Base-by-base conservation (phyloP, 2,113 vertebrate species). In the Salvelinus sp. region DNA sequence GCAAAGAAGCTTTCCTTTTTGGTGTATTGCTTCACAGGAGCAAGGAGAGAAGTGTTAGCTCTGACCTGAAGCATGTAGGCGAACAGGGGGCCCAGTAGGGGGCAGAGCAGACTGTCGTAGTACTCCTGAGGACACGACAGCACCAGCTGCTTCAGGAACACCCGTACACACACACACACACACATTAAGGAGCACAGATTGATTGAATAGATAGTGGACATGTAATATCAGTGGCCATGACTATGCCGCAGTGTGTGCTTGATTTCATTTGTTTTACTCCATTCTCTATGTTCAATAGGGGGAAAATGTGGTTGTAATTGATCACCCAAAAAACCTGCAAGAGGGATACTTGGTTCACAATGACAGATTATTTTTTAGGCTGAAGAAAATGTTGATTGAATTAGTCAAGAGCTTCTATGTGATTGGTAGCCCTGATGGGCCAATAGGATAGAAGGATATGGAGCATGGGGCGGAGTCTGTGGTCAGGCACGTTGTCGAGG, bases 131-230 rank as follows among this genome's bases (percentile, higher is more conserved):
- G 96, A 83, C 97, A 98, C 23, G 94, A 97, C 14, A 94, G 87
- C 76, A 97, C 95, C 90, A 98, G 82, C 69, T 95, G 96, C 88
- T 95, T 97, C 91, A 98, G 86, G 78, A 99, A 98, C 64, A 97
- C 90, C 63, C 97, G 94, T 99, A 50, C 18, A 75, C 58, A 22
- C 38, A 23, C 23, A 23, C 23, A 23, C 23, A 30, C 28, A 44
- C 44, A 75, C 2, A 88, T 95, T 93, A 96, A 95, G 92, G 94
- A 92, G 92, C 25, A 72, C 65, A 50, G 38, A 44, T 10, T 44
- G 38, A 10, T 38, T 38, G 38, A 9, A 9, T 38, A 10, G 38
- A 33, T 33, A 33, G 33, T 33, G 33, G 33, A 10, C 9, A 44
- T 44, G 38, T 44, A 44, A 44, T 44, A 44, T 44, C 38, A 44